phyloP scores from a whole-genome alignment of 1,140 invertebrate species.

The Lycorma delicatula region DNA sequence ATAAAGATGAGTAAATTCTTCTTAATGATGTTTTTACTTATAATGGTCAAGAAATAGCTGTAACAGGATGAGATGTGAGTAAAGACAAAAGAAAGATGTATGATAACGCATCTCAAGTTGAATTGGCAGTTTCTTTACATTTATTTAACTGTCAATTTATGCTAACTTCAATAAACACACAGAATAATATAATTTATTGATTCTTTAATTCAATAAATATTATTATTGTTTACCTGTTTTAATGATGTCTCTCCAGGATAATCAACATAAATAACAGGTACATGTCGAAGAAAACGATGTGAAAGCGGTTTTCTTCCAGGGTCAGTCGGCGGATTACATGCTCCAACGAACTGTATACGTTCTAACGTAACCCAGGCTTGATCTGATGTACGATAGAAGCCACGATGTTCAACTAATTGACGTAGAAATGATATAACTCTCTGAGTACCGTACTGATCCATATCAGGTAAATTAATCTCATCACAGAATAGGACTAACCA shows the following conservation, averaged over 20 bases:
- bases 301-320: constrained; percentile 96
- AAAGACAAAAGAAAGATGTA: too few species aligned
- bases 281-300: constrained; percentile 86
- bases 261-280: constrained; percentile 98
- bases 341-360: constrained; percentile 98
- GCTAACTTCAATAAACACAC: too few species aligned
- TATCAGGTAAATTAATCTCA: constrained; percentile 99
- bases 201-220: too few species aligned
- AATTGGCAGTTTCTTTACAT: too few species aligned
- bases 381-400: constrained; percentile 85
- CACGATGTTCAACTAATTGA: constrained; percentile 92
- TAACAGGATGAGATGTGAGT: too few species aligned
- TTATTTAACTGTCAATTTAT: too few species aligned
- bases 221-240: constrained; percentile 71
- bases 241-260: constrained; percentile 97
- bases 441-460: constrained; percentile 98
- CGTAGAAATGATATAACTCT: constrained; percentile 96
- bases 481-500: constrained; percentile 99
- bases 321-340: constrained; percentile 99
- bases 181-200: too few species aligned
- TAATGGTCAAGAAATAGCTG: too few species aligned
- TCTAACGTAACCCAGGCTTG: constrained; percentile 96
- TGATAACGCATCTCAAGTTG: too few species aligned
- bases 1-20: too few species aligned
- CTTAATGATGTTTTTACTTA: too few species aligned